Conservation (phyloP, 2,113 vertebrate genomes). For the Lucifuga dentata region DNA sequence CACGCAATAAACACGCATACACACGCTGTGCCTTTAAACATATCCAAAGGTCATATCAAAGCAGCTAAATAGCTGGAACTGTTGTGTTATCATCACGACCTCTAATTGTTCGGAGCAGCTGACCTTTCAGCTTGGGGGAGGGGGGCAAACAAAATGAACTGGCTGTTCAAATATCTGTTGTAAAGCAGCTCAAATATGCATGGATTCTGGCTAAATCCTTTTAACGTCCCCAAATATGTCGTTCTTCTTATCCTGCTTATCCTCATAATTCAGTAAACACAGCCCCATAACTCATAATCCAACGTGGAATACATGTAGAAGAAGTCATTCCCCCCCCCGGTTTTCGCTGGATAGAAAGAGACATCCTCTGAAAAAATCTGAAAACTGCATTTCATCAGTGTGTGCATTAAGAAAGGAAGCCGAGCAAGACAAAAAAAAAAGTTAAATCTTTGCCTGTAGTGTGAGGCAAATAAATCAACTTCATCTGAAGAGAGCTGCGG, state of each 20-base stretch:
- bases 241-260: slow-evolving; percentile 6
- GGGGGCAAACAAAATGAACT: slow-evolving; percentile 33
- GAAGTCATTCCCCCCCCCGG: too few species aligned
- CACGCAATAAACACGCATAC: slow-evolving; percentile 10
- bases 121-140: slow-evolving; percentile 62
- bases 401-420: slow-evolving; percentile 54
- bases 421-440: slow-evolving; percentile 43
- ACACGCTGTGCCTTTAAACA: slow-evolving; percentile 30
- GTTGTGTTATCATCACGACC: slow-evolving; percentile 51
- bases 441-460: slow-evolving; percentile 45
- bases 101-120: slow-evolving; percentile 58
- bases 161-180: slow-evolving; percentile 5
- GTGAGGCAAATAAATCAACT: slow-evolving; percentile 61
- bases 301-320: too few species aligned
- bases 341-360: slow-evolving; percentile 36
- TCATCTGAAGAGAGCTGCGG: slow-evolving; percentile 49
- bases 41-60: slow-evolving; percentile 59
- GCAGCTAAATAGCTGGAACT: slow-evolving; percentile 46
- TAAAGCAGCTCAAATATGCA: slow-evolving; percentile 8
- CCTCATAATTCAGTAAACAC: slow-evolving; percentile 14
- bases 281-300: slow-evolving; percentile 35
- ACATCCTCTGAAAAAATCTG: slow-evolving; percentile 17
- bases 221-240: not conserved
- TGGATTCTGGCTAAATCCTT: slow-evolving; percentile 14
- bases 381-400: slow-evolving; percentile 61